Evolutionary conservation across 1,140 invertebrate species (phyloP), one percentile per base, ranked within the genome.

Genomic region (Bathynomus jamesi): DNA sequence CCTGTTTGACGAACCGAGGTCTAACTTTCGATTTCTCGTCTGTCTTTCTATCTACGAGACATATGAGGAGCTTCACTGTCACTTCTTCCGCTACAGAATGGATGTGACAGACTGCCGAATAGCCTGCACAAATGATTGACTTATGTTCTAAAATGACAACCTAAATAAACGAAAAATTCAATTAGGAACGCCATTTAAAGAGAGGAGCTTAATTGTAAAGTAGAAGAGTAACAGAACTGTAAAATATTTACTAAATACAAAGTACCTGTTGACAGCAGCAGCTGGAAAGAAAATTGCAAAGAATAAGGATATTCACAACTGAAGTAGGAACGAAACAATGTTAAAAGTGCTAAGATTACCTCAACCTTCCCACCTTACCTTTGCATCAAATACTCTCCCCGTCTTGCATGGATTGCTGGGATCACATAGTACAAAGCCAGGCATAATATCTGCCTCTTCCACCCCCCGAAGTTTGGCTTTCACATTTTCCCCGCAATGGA

Each of bases 121-220:
- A 99, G 64, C 98, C 97, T 46, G 97, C 93, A 85, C 96, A 98
- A 80, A 99, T 99, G 80, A 99, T 99, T 79, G 95, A 98, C 85
- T 98, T 99, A 84, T 98, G 94, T 85, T 99, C 98, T 81, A 99
- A 85, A 81, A 99, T 98, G 70, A 97, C 95, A 76, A 99, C 91
- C 87, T 89, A 79, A 67, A 82, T n/a, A n/a, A n/a, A n/a, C n/a
- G n/a, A n/a, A n/a, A n/a, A n/a, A n/a, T n/a, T n/a, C n/a, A n/a
- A n/a, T n/a, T n/a, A n/a, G n/a, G n/a, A n/a, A n/a, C n/a, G n/a
- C n/a, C n/a, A n/a, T n/a, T n/a, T n/a, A n/a, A n/a, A n/a, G n/a
- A n/a, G n/a, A n/a, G n/a, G n/a, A n/a, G n/a, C n/a, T n/a, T n/a
- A n/a, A n/a, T n/a, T n/a, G n/a, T n/a, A n/a, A n/a, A n/a, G n/a